Percentiles rank a stretch among this genome's conserved stretches.
Conservation (phyloP, 2,113 vertebrate species). For the Xyliphius kryptos region DNA sequence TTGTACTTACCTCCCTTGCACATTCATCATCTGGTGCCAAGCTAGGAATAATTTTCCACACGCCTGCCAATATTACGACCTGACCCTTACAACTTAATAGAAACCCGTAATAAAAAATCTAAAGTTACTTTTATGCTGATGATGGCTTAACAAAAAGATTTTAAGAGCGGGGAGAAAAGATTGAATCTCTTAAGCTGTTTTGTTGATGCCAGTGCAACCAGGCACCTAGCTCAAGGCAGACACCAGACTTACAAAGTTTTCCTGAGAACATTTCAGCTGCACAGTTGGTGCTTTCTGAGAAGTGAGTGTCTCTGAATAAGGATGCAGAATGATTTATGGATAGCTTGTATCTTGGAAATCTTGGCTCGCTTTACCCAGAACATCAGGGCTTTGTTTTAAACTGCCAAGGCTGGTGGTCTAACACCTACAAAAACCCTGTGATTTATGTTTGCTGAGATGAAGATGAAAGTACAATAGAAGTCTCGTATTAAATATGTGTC, state of each 20-base stretch:
- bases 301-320: constrained; percentile 20
- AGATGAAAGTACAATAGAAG: constrained; percentile 39
- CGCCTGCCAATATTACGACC: too few species aligned
- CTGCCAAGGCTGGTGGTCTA: constrained; percentile 14
- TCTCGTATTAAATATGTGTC: constrained; percentile 43
- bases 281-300: background rate
- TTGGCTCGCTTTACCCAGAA: constrained; percentile 30
- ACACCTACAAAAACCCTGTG: constrained; percentile 1
- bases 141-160: background rate
- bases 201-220: background rate
- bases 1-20: too few species aligned
- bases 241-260: constrained; percentile 9
- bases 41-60: too few species aligned
- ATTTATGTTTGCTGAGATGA: constrained; percentile 48
- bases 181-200: background rate
- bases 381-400: constrained; percentile 32
- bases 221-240: background rate
- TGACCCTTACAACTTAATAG: too few species aligned
- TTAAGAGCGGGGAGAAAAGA: background rate
- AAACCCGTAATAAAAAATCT: too few species aligned
- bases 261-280: constrained; percentile 8
- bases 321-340: constrained; percentile 33
- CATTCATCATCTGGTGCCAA: too few species aligned
- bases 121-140: too few species aligned
- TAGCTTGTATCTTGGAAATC: constrained; percentile 30